Conservation (phyloP, 2,888 invertebrate species). For the Drosophila pegasa region DNA sequence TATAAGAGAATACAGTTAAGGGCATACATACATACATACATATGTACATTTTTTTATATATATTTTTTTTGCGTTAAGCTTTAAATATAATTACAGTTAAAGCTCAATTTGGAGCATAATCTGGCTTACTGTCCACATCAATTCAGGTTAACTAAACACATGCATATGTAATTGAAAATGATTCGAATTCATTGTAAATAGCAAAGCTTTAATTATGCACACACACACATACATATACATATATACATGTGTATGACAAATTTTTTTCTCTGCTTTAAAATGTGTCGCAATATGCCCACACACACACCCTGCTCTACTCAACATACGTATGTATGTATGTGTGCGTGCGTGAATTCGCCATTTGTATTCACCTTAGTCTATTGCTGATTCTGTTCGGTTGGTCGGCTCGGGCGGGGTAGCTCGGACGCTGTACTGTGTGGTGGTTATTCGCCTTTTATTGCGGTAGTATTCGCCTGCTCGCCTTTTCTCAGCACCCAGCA, state of each 20-base stretch:
- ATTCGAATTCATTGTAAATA: slow-evolving; percentile 2
- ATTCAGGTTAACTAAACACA: slow-evolving; percentile 8
- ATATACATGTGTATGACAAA: not conserved
- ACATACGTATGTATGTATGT: not conserved
- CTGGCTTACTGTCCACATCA: slow-evolving; percentile 3
- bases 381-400: slow-evolving; percentile 10
- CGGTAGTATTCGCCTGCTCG: slow-evolving; percentile 55
- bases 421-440: slow-evolving; percentile 11
- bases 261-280: slow-evolving; percentile 12
- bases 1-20: too few relatives aligned
- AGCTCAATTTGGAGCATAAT: not conserved
- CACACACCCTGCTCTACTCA: not conserved
- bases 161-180: slow-evolving; percentile 1
- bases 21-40: not conserved
- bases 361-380: slow-evolving; percentile 32
- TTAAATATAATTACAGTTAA: not conserved
- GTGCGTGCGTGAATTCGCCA: slow-evolving; percentile 8
- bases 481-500: slow-evolving; percentile 78
- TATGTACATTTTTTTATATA: not conserved
- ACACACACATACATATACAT: not conserved
- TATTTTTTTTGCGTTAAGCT: not conserved
- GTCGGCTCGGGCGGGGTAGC: slow-evolving; percentile 8
- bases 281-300: slow-evolving; percentile 29
- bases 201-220: not conserved
- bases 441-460: slow-evolving; percentile 35